Evolutionary conservation across 2,113 vertebrate genomes (phyloP), one percentile per base, ranked within the genome.

Genomic region (Rhipidura dahli): DNA sequence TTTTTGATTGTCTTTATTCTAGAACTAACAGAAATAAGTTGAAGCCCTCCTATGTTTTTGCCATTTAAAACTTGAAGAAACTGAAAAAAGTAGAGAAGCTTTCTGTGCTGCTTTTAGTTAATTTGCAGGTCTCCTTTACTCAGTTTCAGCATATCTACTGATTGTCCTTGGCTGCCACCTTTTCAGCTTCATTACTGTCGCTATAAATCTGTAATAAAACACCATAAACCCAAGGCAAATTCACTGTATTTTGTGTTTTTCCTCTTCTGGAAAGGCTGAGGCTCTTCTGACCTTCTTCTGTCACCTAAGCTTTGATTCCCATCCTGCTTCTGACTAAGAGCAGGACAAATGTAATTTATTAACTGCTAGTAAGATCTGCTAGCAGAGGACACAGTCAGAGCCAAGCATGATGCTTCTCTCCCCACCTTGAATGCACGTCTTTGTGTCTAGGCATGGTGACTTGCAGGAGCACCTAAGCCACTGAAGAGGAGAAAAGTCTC

Each of bases 21-120:
- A 83, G 31, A 82, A 37, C 94, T 78, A 66, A 56, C 53, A 64
- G 12, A 82, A 94, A 56, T 69, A 89, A 50, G 20, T n/a, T 45
- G 21, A 92, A 72, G 20, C 75, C 23, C 73, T 45, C 37, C 42
- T 51, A 33, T 9, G 16, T 61, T 81, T 80, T 86, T 83, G 7
- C 6, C 21, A 9, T 73, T 80, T 73, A 49, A 85, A 89, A 84
- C 40, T 85, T 90, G 63, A 84, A 83, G 68, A n/a, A 68, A 44
- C n/a, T 72, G 35, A 57, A 75, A 86, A 45, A 47, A 35, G 19
- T 80, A 26, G 51, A 82, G 66, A 71, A 82, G 22, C 9, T 71
- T 89, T 97, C 91, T 96, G 60, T 78, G n/a, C 42, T 19, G 56
- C 53, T 81, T 44, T 89, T 57, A 89, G 53, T 72, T 50, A 83